Conservation (phyloP, 2,888 invertebrate species). For the Tenthredo amoena region DNA sequence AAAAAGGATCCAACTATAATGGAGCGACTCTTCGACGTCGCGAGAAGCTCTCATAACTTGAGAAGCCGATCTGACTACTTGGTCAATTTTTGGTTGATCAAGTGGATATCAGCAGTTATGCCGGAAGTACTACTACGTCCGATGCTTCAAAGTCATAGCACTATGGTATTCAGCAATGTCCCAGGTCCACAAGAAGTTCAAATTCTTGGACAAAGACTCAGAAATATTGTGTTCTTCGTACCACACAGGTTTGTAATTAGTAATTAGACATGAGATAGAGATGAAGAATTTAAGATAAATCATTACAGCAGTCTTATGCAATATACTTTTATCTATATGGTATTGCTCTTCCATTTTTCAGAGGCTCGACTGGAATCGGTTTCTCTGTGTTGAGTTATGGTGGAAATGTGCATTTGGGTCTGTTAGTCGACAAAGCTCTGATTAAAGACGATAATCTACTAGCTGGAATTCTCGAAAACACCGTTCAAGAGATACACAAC, state of each 20-base stretch:
- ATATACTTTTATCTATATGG: neutral
- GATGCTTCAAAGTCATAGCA: conserved; percentile 78
- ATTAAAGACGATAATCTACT: conserved; percentile 75
- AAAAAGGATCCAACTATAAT: conserved; percentile 54
- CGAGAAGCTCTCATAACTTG: conserved; percentile 72
- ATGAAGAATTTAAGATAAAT: neutral
- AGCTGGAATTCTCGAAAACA: conserved; percentile 76
- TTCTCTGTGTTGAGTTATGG: conserved; percentile 79
- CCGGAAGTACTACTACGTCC: conserved; percentile 77
- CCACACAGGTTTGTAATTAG: conserved; percentile 79
- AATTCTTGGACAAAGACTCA: conserved; percentile 77
- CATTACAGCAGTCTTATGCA: neutral
- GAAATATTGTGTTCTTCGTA: conserved; percentile 79
- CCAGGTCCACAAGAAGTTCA: conserved; percentile 78
- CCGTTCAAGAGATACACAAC: conserved; percentile 75
- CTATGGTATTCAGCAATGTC: conserved; percentile 80
- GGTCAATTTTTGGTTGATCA: conserved; percentile 79
- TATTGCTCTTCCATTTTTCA: conserved; percentile 52
- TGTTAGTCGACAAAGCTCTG: conserved; percentile 78
- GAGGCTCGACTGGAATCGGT: conserved; percentile 77
- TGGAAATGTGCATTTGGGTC: conserved; percentile 78
- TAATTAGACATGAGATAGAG: neutral
- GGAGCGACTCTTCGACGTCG: conserved; percentile 72
- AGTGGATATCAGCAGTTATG: conserved; percentile 76
- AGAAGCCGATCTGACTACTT: conserved; percentile 77